Percentiles rank a stretch among this genome's conserved stretches.
Conservation (phyloP, 2,797 vertebrate genomes). For the Leptoclinus maculatus region DNA sequence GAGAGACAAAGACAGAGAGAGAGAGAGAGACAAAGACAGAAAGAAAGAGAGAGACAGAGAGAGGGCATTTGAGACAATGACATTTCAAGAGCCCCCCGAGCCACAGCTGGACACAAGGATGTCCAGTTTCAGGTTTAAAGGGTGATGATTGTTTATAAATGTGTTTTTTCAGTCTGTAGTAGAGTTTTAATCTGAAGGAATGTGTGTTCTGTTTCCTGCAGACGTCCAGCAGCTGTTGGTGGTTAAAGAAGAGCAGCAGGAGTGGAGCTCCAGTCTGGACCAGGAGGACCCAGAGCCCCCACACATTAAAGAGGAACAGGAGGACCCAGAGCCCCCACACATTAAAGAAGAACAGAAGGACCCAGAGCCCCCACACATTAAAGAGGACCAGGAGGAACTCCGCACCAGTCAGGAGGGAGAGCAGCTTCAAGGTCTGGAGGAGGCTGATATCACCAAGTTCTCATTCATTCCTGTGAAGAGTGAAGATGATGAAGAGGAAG, state of each 20-base stretch:
- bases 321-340: constrained; percentile 1
- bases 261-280: background rate
- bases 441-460: constrained; percentile 1
- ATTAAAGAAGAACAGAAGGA: constrained; percentile 3
- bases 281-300: background rate
- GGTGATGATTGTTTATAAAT: no score
- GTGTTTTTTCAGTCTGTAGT: no score
- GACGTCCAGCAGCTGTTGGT: background rate
- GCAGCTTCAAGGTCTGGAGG: constrained; percentile 9
- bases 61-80: no score
- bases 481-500: constrained; percentile 15
- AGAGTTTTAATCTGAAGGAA: no score
- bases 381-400: constrained; percentile 5
- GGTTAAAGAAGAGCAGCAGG: constrained; percentile 1
- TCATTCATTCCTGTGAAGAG: constrained; percentile 9
- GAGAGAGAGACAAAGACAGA: no score
- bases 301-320: constrained; percentile 4
- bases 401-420: background rate
- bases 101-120: no score
- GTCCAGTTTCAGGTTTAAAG: no score
- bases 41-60: no score
- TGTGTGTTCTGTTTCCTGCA: background rate
- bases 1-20: no score
- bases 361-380: constrained; percentile 5
- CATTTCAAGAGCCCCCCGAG: no score